Evolutionary conservation across 2,888 invertebrate genomes (phyloP).

Genomic region (Ligdia adustata): DNA sequence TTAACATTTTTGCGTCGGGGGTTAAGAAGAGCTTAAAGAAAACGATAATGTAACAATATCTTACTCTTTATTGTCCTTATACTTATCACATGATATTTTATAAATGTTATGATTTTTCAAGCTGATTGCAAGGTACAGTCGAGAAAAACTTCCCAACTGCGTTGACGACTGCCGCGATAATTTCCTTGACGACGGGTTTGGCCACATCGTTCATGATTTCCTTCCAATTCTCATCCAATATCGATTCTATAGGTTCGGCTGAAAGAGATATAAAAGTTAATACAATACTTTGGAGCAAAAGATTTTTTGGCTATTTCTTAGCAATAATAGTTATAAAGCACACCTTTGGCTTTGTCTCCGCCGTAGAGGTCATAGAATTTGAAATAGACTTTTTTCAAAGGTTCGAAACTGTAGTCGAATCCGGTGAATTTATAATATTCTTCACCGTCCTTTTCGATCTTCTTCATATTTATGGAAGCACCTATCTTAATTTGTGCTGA

Average conservation of each 20-base stretch:
- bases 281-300: too few species aligned
- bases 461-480: conserved; percentile 30
- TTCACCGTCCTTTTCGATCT: conserved; percentile 35
- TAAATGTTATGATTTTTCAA: too few species aligned
- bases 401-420: conserved; percentile 45
- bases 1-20: too few species aligned
- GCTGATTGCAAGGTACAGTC: not conserved
- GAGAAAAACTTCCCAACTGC: conserved; percentile 17
- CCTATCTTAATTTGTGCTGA: conserved; percentile 42
- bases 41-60: too few species aligned
- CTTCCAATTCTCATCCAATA: conserved; percentile 46
- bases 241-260: conserved; percentile 44
- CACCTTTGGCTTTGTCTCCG: conserved; percentile 46
- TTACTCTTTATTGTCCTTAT: too few species aligned
- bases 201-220: conserved; percentile 43
- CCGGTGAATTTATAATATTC: conserved; percentile 46
- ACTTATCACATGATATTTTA: too few species aligned
- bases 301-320: too few species aligned
- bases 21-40: too few species aligned
- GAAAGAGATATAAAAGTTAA: conserved; percentile 27
- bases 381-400: conserved; percentile 37
- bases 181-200: conserved; percentile 41
- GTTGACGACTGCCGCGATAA: conserved; percentile 21
- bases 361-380: conserved; percentile 44
- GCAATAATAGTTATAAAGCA: too few species aligned